These are phyloP conservation scores for Tetrax tetrax DNA, from an alignment of 2,113 vertebrate genomes.

Conservation along the genomic window DNA sequence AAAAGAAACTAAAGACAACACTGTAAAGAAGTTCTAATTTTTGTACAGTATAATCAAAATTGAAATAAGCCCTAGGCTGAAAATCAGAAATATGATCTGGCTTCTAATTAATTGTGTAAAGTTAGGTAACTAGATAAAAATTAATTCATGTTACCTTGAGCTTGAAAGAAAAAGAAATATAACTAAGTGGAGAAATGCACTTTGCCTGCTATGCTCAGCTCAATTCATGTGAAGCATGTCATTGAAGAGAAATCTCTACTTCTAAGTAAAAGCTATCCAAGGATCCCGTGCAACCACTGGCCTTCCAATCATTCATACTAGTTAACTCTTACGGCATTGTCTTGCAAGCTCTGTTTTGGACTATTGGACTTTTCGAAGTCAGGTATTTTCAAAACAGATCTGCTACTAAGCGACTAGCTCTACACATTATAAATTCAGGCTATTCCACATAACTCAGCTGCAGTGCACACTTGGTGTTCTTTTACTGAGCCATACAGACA, in stretches of 20 bases:
- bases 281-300: neutral
- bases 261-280: neutral
- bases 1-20: neutral
- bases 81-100: neutral
- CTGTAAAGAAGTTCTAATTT: neutral
- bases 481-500: neutral
- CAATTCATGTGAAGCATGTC: neutral
- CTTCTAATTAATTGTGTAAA: conserved; percentile 5
- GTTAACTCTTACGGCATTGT: neutral
- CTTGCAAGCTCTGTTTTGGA: neutral
- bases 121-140: neutral
- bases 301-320: neutral
- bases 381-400: neutral
- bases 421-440: neutral
- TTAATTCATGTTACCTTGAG: neutral
- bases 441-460: neutral
- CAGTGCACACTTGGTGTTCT: neutral
- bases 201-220: neutral
- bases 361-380: neutral
- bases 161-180: neutral
- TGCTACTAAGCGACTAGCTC: neutral
- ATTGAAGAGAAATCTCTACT: neutral
- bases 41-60: neutral
- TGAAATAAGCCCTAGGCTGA: neutral
- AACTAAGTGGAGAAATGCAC: neutral